phyloP scores from a whole-genome alignment of 2,113 vertebrate genomes.

The Saimiri boliviensis region DNA sequence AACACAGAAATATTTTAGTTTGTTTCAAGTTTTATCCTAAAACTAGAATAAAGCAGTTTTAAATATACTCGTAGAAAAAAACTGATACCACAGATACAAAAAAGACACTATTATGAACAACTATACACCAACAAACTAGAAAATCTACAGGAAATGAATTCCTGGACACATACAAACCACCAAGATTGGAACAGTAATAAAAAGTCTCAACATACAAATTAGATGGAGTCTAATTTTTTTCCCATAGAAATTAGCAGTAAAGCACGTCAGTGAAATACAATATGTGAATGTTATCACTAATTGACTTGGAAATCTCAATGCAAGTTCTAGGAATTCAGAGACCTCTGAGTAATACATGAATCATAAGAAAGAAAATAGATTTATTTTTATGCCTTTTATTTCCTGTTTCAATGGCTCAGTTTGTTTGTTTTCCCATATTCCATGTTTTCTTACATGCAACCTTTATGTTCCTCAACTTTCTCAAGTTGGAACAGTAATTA shows the following conservation, averaged over 20 bases:
- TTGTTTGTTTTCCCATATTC: background rate
- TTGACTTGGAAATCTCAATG: background rate
- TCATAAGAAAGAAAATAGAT: background rate
- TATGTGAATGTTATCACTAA: background rate
- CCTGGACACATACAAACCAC: background rate
- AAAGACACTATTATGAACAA: background rate
- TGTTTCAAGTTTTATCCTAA: no score
- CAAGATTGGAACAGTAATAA: background rate
- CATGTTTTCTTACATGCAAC: background rate
- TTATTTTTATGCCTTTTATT: constrained; percentile 26
- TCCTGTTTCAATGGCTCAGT: background rate
- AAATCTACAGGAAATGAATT: background rate
- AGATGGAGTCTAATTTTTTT: no score
- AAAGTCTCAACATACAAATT: background rate
- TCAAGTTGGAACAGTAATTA: background rate
- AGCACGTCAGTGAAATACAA: background rate
- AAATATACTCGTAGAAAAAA: no score
- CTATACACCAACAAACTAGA: background rate
- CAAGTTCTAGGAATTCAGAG: background rate
- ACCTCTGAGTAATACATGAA: background rate
- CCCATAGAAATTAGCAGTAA: background rate
- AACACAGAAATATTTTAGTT: no score
- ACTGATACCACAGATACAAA: background rate
- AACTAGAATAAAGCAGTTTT: no score
- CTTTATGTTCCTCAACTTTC: constrained; percentile 20